Base-by-base conservation (phyloP, 92 coral and sea anemone species). In the Porites divaricata region DNA sequence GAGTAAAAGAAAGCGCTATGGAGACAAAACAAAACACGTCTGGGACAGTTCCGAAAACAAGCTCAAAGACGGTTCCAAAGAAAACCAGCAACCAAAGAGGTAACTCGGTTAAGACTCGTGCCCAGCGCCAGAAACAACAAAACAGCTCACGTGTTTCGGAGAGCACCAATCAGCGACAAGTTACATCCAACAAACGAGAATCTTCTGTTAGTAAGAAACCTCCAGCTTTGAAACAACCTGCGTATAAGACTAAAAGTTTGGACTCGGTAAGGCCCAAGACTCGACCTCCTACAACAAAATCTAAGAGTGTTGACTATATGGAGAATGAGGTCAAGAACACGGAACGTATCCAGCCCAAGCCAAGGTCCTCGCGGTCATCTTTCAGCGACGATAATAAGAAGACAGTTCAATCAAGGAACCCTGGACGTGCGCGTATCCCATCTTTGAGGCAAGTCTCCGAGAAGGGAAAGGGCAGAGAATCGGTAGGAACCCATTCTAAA, bases 371-470 rank as follows among this genome's bases (percentile, higher is more conserved):
- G 19, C 71, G 73, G 24, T 75, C 80, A 0, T 73, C 80, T 11
- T 22, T 51, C 80, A 59, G 87, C 41, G 80, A 72, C 73, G 87
- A 61, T 14, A 79, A 66, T 48, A 74, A 61, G 63, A 83, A 73
- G 53, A 20, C 72, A 51, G 26, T 13, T 2, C 41, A 63, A 19
- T 9, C 12, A 15, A 70, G 41, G 49, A 70, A 19, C 6, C 54
- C 66, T 2, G 85, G 70, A 20, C 35, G 45, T 14, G 57, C 56
- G 28, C 76, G 17, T 4, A 26, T 28, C 58, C 51, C 56, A 53
- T 24, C 81, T 11, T 45, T 45, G 20, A 21, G 11, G 13, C 81
- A 63, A 41, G 41, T 20, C 45, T 22, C 64, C 25, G 66, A 26
- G 9, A 53, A 41, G 68, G 67, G 7, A 26, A 23, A 16, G 6